Percentiles rank a stretch among this genome's conserved stretches.
Evolutionary conservation across 2,113 vertebrate genomes (phyloP).

Genomic region (Coryphaenoides rupestris): DNA sequence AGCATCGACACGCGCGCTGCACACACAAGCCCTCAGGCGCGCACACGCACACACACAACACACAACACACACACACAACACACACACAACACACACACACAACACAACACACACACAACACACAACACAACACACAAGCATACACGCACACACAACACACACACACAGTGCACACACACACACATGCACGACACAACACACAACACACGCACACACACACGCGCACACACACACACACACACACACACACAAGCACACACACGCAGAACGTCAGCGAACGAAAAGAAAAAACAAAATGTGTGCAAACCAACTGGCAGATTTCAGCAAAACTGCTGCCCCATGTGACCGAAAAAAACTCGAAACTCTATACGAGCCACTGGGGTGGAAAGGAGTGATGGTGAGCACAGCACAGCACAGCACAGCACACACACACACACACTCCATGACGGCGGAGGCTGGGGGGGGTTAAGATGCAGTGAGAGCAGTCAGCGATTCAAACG

Average conservation of each 20-base stretch:
- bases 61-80: constrained; percentile 14
- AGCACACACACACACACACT: not conserved
- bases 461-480: not conserved
- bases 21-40: constrained; percentile 54
- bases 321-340: constrained; percentile 4
- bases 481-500: not conserved
- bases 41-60: constrained; percentile 25
- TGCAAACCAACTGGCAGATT: not conserved
- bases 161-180: constrained; percentile 10
- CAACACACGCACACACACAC: constrained; percentile 25
- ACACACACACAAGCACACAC: constrained; percentile 5
- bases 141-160: constrained; percentile 16
- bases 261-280: constrained; percentile 20
- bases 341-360: not conserved
- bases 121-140: constrained; percentile 13
- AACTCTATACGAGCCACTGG: not conserved
- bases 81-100: constrained; percentile 9
- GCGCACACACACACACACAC: constrained; percentile 19
- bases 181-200: no score
- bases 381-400: not conserved
- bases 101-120: no score
- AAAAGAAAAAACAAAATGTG: not conserved
- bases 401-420: not conserved
- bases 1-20: constrained; percentile 39
- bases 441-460: not conserved